phyloP scores from a whole-genome alignment of 1,140 invertebrate species.

The Drosophila insularis region DNA sequence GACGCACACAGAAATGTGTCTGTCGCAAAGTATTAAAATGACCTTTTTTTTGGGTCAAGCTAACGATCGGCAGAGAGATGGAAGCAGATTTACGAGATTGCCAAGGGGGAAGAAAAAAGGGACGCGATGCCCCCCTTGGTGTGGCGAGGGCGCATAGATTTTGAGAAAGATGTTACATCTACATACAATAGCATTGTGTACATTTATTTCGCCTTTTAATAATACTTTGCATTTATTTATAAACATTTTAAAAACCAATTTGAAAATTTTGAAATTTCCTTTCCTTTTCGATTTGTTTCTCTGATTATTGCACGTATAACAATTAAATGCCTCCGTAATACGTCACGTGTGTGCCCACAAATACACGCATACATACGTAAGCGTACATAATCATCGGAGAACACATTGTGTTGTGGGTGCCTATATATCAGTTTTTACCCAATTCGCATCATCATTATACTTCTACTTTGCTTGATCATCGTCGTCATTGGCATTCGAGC shows the following conservation, averaged over 20 bases:
- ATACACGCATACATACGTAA: not conserved
- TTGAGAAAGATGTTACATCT: no score
- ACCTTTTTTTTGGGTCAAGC: no score
- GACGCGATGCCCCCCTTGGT: no score
- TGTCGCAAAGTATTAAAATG: no score
- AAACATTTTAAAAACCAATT: conserved; percentile 3
- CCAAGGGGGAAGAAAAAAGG: no score
- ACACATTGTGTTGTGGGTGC: conserved; percentile 8
- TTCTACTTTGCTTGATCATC: not conserved
- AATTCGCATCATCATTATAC: conserved; percentile 24
- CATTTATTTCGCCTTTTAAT: conserved; percentile 1
- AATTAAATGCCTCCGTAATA: conserved; percentile 39
- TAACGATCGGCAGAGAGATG: no score
- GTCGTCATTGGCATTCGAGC: conserved; percentile 20
- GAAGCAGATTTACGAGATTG: no score
- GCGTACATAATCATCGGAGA: not conserved
- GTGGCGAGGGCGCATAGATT: no score
- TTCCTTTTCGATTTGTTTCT: conserved; percentile 43
- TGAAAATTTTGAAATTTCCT: conserved; percentile 5
- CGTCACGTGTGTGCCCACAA: conserved; percentile 20
- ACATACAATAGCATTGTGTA: not conserved
- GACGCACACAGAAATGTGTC: no score
- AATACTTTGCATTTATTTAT: conserved; percentile 3
- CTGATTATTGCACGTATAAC: conserved; percentile 46
- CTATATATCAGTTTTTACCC: conserved; percentile 14